These are phyloP conservation scores for Lepidothrix coronata DNA, from an alignment of 2,113 vertebrate genomes.

Conservation along the genomic window DNA sequence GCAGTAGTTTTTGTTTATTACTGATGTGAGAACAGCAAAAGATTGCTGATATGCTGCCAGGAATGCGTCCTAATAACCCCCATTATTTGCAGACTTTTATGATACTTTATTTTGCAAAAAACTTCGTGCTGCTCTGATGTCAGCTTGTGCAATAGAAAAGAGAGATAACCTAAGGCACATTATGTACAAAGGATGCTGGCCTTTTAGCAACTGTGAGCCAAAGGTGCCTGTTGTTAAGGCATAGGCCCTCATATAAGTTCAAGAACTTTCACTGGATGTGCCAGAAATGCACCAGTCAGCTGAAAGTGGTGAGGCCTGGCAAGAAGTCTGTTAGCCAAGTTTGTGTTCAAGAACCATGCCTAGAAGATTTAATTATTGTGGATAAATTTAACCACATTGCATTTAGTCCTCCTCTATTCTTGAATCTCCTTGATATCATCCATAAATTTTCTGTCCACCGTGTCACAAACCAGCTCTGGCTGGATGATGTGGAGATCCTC, in stretches of 20 bases:
- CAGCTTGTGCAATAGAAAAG: neutral
- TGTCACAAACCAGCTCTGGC: neutral
- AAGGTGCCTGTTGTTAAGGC: neutral
- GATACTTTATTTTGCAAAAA: neutral
- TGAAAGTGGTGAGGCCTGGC: neutral
- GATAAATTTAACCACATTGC: neutral
- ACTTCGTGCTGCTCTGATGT: neutral
- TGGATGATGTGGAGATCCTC: neutral
- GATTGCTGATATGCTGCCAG: neutral
- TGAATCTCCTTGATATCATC: neutral
- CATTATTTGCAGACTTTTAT: neutral
- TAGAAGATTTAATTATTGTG: neutral
- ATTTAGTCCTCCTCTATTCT: neutral
- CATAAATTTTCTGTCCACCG: neutral
- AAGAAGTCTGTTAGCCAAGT: neutral
- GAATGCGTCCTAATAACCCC: neutral
- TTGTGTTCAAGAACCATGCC: neutral
- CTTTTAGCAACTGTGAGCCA: neutral
- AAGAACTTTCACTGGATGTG: neutral
- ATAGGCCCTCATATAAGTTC: too few relatives aligned
- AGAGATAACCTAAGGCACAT: fast-evolving
- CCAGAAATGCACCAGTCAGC: neutral
- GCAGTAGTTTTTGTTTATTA: neutral
- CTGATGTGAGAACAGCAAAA: neutral
- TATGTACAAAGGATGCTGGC: neutral